These are phyloP conservation scores for Cuniculus paca DNA, from an alignment of 2,797 vertebrate genomes.

Conservation along the genomic window DNA sequence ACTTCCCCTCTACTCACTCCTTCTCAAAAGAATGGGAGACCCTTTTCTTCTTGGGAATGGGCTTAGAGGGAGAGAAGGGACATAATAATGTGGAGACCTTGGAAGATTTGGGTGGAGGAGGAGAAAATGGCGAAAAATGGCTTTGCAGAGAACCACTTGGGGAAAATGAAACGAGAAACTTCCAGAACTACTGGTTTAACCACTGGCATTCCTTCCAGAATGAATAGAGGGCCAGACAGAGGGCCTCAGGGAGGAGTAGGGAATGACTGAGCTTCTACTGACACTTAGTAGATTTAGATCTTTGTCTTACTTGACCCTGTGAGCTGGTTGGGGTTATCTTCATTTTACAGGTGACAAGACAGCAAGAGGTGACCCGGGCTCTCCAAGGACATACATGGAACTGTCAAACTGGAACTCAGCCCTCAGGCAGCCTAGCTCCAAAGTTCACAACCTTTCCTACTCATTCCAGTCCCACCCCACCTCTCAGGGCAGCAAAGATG, in stretches of 20 bases:
- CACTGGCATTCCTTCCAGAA: conserved; percentile 45
- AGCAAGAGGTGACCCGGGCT: background rate
- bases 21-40: conserved; percentile 29
- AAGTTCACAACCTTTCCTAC: background rate
- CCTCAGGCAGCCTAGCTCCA: background rate
- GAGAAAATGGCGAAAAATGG: background rate
- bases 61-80: background rate
- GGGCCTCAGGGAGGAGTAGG: background rate
- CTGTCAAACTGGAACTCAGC: background rate
- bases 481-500: background rate
- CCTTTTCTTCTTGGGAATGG: conserved; percentile 6
- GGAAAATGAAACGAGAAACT: conserved; percentile 22
- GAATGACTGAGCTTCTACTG: background rate
- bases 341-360: conserved; percentile 23
- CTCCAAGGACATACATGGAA: background rate
- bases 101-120: background rate
- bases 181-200: conserved; percentile 49
- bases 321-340: background rate
- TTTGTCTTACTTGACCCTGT: background rate
- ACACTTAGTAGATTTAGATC: background rate
- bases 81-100: background rate
- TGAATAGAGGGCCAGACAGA: background rate
- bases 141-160: background rate
- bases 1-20: background rate
- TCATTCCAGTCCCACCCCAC: background rate